A percentile compares a stretch with the other conserved stretches of the same genome.
Evolutionary conservation across 2,113 vertebrate species (phyloP).

Genomic region (Fulmarus glacialis): DNA sequence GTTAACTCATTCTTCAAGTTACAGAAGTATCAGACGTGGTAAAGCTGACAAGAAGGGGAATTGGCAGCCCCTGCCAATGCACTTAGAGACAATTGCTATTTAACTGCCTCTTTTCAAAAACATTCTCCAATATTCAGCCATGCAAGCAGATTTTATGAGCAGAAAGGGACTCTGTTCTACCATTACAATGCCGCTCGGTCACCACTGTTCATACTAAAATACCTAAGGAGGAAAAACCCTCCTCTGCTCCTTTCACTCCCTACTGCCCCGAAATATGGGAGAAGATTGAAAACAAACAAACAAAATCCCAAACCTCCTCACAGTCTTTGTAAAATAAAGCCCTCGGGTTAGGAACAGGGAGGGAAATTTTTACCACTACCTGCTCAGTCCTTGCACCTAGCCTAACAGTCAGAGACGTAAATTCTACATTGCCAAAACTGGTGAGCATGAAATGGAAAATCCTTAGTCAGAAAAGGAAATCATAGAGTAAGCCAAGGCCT

Average conservation of each 20-base stretch:
- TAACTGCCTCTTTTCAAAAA: background rate
- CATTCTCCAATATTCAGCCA: background rate
- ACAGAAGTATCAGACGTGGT: background rate
- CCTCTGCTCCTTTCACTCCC: background rate
- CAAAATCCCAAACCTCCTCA: background rate
- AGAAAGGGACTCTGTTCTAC: background rate
- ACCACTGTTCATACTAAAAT: background rate
- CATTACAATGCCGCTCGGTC: background rate
- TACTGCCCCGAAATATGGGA: background rate
- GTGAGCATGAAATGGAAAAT: background rate
- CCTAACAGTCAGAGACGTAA: background rate
- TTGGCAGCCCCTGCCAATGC: background rate
- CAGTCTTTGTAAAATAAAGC: background rate
- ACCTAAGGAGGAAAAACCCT: background rate
- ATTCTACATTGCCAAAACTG: background rate
- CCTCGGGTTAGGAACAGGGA: accelerated
- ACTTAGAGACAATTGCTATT: background rate
- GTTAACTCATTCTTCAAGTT: background rate
- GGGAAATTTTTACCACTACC: background rate
- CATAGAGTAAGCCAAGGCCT: background rate
- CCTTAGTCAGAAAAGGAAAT: background rate
- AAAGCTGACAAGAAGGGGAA: background rate
- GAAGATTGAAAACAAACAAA: background rate
- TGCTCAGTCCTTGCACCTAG: no score
- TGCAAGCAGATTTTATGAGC: background rate